Evolutionary conservation across 2,888 invertebrate species (phyloP).

Genomic region (Cephonodes hylas): DNA sequence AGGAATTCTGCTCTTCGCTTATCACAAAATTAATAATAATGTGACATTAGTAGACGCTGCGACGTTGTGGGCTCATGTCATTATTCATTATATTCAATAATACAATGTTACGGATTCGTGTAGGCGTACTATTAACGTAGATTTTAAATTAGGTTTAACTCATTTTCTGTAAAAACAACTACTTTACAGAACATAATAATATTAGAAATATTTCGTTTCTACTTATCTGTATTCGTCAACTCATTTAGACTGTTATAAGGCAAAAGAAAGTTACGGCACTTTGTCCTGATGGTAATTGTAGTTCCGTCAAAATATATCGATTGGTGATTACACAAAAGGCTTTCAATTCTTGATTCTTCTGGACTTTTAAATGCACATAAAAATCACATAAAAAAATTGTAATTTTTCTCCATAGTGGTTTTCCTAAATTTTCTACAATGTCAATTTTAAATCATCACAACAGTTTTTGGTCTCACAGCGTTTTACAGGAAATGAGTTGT

Average conservation of each 20-base stretch:
- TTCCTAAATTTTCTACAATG: not conserved
- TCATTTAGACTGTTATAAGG: no score
- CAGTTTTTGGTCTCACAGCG: not conserved
- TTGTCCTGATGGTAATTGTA: no score
- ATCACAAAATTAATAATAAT: not conserved
- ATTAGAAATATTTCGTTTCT: not conserved
- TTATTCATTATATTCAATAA: slow-evolving; percentile 4
- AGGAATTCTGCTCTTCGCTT: not conserved
- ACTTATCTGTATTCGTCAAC: not conserved
- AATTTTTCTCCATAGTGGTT: no score
- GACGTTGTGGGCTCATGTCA: not conserved
- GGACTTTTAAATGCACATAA: no score
- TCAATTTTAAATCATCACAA: not conserved
- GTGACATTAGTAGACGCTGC: not conserved
- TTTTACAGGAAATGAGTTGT: slow-evolving; percentile 44
- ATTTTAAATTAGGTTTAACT: slow-evolving; percentile 37
- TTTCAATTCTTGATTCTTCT: not conserved
- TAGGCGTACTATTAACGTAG: slow-evolving; percentile 12
- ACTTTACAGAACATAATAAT: not conserved
- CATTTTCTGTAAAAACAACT: slow-evolving; percentile 40
- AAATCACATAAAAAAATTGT: not conserved
- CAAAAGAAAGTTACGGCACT: no score
- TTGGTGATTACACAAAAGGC: no score
- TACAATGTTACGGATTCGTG: not conserved
- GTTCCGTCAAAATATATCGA: no score